Base-by-base conservation (phyloP, 2,113 vertebrate genomes). In the Scatophagus argus region DNA sequence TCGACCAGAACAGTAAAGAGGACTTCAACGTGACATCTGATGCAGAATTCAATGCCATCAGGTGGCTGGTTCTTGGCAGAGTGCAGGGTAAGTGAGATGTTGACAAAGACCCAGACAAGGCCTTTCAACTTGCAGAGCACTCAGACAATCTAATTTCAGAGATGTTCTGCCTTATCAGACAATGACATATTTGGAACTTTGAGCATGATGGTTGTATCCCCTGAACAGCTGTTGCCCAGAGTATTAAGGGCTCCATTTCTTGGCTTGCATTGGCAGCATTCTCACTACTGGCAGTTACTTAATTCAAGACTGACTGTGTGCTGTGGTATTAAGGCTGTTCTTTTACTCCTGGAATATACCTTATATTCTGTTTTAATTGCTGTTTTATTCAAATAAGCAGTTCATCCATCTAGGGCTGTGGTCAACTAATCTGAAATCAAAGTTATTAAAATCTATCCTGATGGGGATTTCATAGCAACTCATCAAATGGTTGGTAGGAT, bases 1-100 rank as follows among this genome's bases (percentile, higher is more conserved):
- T 98, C 91, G 96, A 98, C 73, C 93, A 95, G 71, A 93, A 94
- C 66, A 43, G 69, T 55, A 93, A 71, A 87, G 95, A 96, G 71
- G 92, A 96, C 72, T 97, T 97, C 73, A 93, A 94, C 82, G 82
- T 98, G 52, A 94, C 95, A 17, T 96, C 95, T 68, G 96, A 95
- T 39, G 93, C 86, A 43, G 96, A 98, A 77, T 96, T 99, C 90
- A 97, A 95, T 77, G 95, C 94, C 55, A 71, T 97, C 85, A 96
- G 92, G 67, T 96, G 93, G 16, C 93, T 99, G 32, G 85, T 94
- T 49, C 92, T 98, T 55, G 97, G 97, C 46, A 96, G 94, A 90
- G 90, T 97, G 83, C 92, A 87, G 67, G 94, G 97, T 99, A 87
- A 96, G 96, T 93, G 49, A 79, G 60, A 44, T 29, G 12, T 47